Conservation (phyloP, 2,113 vertebrate species). For the pig (Sus scrofa) region T2T-Sscrofa CM000825.6:74854501-74855000, state of each 20-base stretch:
- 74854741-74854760: neutral
- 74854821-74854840: neutral
- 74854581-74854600: neutral
- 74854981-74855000: slow-evolving; percentile 86
- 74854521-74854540: neutral
- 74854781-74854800: neutral
- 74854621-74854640: neutral
- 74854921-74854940: slow-evolving; percentile 87
- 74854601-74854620: neutral
- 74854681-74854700: neutral
- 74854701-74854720: neutral
- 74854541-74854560: neutral
- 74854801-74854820: neutral
- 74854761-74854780: too few species aligned
- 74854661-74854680: neutral
- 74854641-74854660: neutral
- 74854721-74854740: fast-evolving
- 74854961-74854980: slow-evolving; percentile 84
- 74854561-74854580: neutral
- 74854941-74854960: slow-evolving; percentile 83
- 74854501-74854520: fast-evolving
- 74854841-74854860: slow-evolving; percentile 75
- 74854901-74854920: slow-evolving; percentile 85
- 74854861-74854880: slow-evolving; percentile 84
- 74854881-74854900: slow-evolving; percentile 87